Base-by-base conservation (phyloP, 2,113 vertebrate genomes). In the Propithecus coquereli region DNA sequence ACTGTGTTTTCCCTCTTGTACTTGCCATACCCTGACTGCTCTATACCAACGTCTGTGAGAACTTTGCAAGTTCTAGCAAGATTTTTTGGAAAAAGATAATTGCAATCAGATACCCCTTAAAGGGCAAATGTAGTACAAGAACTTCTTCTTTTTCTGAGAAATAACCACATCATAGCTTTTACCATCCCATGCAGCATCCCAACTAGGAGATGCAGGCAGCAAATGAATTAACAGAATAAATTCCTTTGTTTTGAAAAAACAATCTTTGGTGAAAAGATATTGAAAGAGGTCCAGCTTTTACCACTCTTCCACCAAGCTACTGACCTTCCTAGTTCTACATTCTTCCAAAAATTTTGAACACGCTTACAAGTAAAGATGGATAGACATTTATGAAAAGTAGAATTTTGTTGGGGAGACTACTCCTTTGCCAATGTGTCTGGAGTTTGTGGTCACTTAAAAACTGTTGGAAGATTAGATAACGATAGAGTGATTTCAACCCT, bases 1-100 rank as follows among this genome's bases (percentile, higher is more conserved):
- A 7, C 20, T n/a, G 25, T n/a, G 88, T 91, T 79, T 66, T 40
- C 25, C 40, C 47, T 84, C 71, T 80, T 63, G 57, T 25, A 74
- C 83, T 87, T 94, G 83, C 91, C 54, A 27, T 87, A 65, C 63
- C 86, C 77, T 96, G 82, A 81, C n/a, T 70, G 40, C 32, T 87
- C 65, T 63, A n/a, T 84, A 86, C 54, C 30, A 85, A 74, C 80
- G 91, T 91, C 77, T 92, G 27, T 50, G 91, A 87, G 68, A 91
- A 95, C 30, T 40, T 77, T 89, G 83, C 91, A 94, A 96, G 85
- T 96, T 96, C 61, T 77, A 87, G 86, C 94, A 96, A 91, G 93
- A 93, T 43, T 87, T 93, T 96, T 85, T 47, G 32, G 47, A 34
- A 82, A 82, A 94, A 80, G 87, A 87, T 87, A 86, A 89, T 52